phyloP scores from a whole-genome alignment of 1,140 invertebrate species.

The Babylonia areolata region DNA sequence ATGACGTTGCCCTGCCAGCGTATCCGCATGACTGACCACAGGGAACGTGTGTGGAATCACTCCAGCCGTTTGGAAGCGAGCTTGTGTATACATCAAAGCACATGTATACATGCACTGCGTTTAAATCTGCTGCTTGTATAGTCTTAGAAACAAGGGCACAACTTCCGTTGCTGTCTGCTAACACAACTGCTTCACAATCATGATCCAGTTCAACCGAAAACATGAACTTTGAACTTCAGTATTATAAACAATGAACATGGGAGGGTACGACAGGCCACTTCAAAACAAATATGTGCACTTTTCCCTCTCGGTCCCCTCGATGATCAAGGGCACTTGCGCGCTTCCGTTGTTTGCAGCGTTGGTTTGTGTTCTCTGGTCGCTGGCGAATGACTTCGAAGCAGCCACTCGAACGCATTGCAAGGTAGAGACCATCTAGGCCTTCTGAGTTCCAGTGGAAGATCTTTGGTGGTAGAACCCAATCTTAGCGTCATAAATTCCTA shows the following conservation, averaged over 20 bases:
- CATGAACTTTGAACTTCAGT: background rate
- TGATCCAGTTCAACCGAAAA: too few species aligned
- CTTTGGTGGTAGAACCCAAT: too few species aligned
- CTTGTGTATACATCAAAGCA: background rate
- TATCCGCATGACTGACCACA: too few species aligned
- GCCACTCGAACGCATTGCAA: background rate
- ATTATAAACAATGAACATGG: background rate
- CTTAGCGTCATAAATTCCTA: too few species aligned
- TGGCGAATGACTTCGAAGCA: background rate
- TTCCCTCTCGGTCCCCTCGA: background rate
- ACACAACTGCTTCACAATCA: background rate
- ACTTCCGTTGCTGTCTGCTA: background rate
- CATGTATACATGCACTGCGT: background rate
- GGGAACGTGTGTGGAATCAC: background rate
- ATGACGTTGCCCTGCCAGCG: too few species aligned
- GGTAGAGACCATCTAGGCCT: background rate
- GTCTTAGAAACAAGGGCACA: background rate
- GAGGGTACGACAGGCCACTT: background rate
- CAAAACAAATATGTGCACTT: background rate
- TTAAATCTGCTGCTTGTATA: background rate
- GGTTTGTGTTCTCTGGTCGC: background rate
- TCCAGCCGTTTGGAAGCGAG: background rate
- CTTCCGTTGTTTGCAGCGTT: background rate
- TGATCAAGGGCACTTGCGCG: slow-evolving; percentile 7
- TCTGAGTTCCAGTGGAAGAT: too few species aligned